Evolutionary conservation across 2,888 invertebrate species (phyloP), one percentile per base, ranked within the genome.

Genomic region (Drosophila atripex): DNA sequence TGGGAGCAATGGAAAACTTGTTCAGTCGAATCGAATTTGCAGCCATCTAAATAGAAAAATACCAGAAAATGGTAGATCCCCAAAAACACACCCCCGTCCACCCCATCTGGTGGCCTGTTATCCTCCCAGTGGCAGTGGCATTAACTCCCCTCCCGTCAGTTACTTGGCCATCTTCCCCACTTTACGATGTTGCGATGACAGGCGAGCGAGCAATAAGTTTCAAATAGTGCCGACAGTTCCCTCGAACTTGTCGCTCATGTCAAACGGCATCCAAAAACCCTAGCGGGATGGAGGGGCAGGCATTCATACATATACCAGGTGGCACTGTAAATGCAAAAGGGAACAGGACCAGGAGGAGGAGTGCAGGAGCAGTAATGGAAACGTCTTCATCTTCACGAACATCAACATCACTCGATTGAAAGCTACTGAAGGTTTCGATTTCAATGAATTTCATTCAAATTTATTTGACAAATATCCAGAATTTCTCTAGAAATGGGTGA

Each of bases 121-220:
- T 28, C 8, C 56, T 32, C 18, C 30, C 41, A 43, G 11, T 43
- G 23, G 12, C n/a, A 9, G 28, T 28, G 28, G 28, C 9, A 28
- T 9, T 28, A 1, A 25, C 46, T 14, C 21, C 49, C 46, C 50
- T 12, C 18, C 21, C n/a, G 3, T 47, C 58, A 30, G 14, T 32
- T 46, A 39, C 18, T 43, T 25, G 32, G 12, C 28, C 51, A 49
- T 39, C 50, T 52, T 45, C 41, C 38, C 49, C 47, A 69, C 59
- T 69, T 54, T 78, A 49, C 70, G 68, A 82, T 72, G 79, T 59
- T 53, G 57, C 73, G 74, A 52, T 76, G 80, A 86, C 80, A 80
- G 86, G 70, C 60, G 63, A 76, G 63, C 86, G 82, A 77, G 80
- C 80, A 84, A 83, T 80, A 84, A 86, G 80, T 86, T 86, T 80